phyloP scores from a whole-genome alignment of 1,140 invertebrate species.

The Trypoxylus dichotomus region DNA sequence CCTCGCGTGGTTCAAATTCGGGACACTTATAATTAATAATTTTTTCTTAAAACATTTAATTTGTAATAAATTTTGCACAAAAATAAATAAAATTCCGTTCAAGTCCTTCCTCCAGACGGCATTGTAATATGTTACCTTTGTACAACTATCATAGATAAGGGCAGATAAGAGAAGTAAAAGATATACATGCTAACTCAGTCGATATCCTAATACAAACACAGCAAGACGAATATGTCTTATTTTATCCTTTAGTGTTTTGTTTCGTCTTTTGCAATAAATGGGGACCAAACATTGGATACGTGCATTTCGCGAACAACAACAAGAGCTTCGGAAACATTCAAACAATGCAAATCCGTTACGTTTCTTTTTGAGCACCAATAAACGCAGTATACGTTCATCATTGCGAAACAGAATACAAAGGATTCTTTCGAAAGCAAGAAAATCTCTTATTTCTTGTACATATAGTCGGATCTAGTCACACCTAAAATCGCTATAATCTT shows the following conservation, averaged over 20 bases:
- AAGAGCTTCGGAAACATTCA: too few relatives aligned
- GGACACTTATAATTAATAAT: too few relatives aligned
- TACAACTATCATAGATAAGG: neutral
- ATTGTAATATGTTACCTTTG: neutral
- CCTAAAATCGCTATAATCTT: neutral
- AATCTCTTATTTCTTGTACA: neutral
- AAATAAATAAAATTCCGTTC: neutral
- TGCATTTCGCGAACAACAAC: neutral
- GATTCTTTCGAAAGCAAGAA: neutral
- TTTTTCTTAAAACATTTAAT: too few relatives aligned
- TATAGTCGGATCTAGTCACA: neutral
- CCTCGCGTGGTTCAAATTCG: too few relatives aligned
- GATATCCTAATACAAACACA: neutral
- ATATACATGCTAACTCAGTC: neutral
- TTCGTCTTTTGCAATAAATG: neutral
- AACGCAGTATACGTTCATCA: too few relatives aligned
- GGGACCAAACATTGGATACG: neutral
- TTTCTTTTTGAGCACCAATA: too few relatives aligned
- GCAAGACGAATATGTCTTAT: neutral
- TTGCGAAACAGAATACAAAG: neutral
- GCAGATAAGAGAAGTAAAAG: neutral
- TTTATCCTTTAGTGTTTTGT: neutral
- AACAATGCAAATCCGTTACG: too few relatives aligned
- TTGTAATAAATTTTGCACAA: too few relatives aligned
- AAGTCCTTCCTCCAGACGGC: neutral